Conservation (phyloP, 2,113 vertebrate genomes). For the Suncus etruscus region DNA sequence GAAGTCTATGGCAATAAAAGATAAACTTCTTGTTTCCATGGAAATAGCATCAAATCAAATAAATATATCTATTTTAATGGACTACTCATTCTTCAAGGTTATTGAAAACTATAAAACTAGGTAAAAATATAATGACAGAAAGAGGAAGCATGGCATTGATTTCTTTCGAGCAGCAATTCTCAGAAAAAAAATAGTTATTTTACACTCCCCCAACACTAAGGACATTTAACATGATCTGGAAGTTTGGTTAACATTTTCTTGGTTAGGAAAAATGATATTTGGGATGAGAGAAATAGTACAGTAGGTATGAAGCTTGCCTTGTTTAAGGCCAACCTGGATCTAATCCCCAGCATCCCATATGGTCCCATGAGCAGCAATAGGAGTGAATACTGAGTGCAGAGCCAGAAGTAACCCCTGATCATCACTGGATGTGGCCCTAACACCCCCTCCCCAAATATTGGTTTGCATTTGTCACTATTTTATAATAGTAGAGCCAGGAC, state of each 20-base stretch:
- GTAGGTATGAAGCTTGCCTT: too few species aligned
- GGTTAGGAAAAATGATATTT: too few species aligned
- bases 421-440: too few species aligned
- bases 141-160: conserved; percentile 4
- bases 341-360: too few species aligned
- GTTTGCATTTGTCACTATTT: not conserved
- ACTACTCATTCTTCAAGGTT: conserved; percentile 81
- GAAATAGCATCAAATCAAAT: conserved; percentile 82
- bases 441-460: not conserved
- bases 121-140: conserved; percentile 28
- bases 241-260: not conserved
- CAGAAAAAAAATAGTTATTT: not conserved
- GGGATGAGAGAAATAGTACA: too few species aligned
- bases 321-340: too few species aligned
- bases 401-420: too few species aligned
- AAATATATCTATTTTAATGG: conserved; percentile 67
- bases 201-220: not conserved
- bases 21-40: conserved; percentile 84
- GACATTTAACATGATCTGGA: not conserved
- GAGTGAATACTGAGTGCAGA: too few species aligned
- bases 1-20: conserved; percentile 75
- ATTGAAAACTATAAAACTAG: conserved; percentile 80
- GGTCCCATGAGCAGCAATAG: too few species aligned
- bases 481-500: not conserved
- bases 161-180: conserved; percentile 1